A percentile compares a stretch with the other conserved stretches of the same genome.
Conservation (phyloP, 2,113 vertebrate genomes). For the Nothocercus julius region DNA sequence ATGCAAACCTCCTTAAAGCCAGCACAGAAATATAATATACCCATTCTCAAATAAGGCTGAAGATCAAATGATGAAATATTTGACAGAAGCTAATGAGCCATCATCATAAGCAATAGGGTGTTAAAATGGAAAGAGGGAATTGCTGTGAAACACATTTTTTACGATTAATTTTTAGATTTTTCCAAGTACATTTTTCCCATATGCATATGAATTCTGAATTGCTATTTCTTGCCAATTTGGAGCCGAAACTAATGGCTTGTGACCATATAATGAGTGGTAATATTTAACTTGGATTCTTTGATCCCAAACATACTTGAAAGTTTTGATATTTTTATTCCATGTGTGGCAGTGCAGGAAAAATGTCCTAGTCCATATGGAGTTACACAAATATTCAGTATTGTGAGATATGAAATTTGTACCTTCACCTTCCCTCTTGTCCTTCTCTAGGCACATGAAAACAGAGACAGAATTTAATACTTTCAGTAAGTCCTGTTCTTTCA, state of each 20-base stretch:
- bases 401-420: background rate
- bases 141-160: constrained; percentile 60
- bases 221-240: constrained; percentile 60
- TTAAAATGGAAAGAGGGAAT: constrained; percentile 69
- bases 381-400: background rate
- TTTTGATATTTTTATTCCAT: constrained; percentile 50
- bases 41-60: constrained; percentile 67
- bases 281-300: constrained; percentile 62
- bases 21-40: constrained; percentile 50
- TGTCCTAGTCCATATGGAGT: background rate
- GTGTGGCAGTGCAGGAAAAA: background rate
- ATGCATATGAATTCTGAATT: constrained; percentile 48
- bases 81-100: constrained; percentile 73
- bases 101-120: constrained; percentile 71
- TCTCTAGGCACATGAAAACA: background rate
- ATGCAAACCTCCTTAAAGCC: constrained; percentile 30
- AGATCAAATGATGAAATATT: constrained; percentile 73
- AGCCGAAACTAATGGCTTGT: constrained; percentile 58
- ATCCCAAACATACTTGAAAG: constrained; percentile 56
- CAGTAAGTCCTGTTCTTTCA: background rate
- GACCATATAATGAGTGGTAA: constrained; percentile 57
- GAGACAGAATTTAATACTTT: background rate
- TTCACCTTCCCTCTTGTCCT: background rate
- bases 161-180: constrained; percentile 74
- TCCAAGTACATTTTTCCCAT: constrained; percentile 52